Evolutionary conservation across 2,113 vertebrate species (phyloP), one percentile per base, ranked within the genome.

Genomic region (Acanthochromis polyacanthus): DNA sequence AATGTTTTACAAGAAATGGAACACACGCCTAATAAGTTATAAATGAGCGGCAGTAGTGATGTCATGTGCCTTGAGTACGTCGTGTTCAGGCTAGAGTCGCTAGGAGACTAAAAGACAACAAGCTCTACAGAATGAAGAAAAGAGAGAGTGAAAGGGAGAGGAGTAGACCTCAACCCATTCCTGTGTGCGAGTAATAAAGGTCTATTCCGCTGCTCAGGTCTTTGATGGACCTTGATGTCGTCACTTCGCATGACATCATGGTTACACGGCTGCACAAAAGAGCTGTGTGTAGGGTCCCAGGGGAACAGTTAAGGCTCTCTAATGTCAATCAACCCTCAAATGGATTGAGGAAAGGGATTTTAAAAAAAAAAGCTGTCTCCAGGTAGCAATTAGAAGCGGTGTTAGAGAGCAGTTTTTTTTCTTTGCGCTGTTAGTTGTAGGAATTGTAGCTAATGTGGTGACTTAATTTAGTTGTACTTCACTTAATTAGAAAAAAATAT

Each of bases 191-290:
- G 84, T 78, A 84, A 82, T 91, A 91, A 90, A 89, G 81, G 75
- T 86, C 81, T 76, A 74, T 70, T 87, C 70, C 69, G 20, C 82
- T 60, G 69, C 89, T 75, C 50, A 43, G 38, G 45, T 78, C 78
- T 92, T 86, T 90, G 86, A 89, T 87, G 84, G 86, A 78, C 68
- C 83, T 75, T 28, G 48, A 69, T 77, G 59, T 75, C 78, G 86
- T 78, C 81, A 65, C 79, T 84, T 50, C 57, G 75, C 72, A 88
- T 91, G 91, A 93, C 86, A 91, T 93, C 90, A 93, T 84, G 57
- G 80, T 58, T 80, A 56, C 53, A 46, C n/a, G 70, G 82, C 51
- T 4, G 43, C 85, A 92, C 89, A 92, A 91, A 89, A 80, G 71
- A 52, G 32, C 87, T 79, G 86, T 89, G 89, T 91, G 79, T 61